Evolutionary conservation across 2,113 vertebrate species (phyloP).

Genomic region (Dicrurus megarhynchus): DNA sequence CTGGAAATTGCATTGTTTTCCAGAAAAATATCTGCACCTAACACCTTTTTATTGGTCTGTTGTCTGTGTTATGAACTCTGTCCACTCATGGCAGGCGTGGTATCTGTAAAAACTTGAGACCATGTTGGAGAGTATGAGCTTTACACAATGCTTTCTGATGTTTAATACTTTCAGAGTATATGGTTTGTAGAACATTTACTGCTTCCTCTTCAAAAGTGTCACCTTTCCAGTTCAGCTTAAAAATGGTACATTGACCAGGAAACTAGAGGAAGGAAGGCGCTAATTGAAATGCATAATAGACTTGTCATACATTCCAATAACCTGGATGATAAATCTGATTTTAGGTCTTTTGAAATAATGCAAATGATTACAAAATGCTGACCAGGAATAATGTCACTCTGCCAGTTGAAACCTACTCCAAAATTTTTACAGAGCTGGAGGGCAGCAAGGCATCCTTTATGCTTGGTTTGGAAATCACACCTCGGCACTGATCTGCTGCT

Average conservation of each 20-base stretch:
- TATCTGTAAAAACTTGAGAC: background rate
- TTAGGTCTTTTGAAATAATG: background rate
- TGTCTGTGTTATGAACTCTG: rapidly evolving
- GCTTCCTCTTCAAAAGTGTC: background rate
- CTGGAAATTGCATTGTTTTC: background rate
- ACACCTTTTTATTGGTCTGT: background rate
- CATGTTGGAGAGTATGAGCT: rapidly evolving
- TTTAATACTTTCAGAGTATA: background rate
- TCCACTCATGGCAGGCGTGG: background rate
- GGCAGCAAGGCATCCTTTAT: background rate
- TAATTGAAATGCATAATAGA: background rate
- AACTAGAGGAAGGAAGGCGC: background rate
- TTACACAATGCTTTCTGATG: background rate
- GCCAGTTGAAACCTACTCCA: background rate
- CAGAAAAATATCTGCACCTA: background rate
- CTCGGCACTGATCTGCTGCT: background rate
- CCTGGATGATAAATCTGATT: background rate
- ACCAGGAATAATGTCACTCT: background rate
- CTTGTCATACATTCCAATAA: background rate
- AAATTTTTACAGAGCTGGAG: background rate
- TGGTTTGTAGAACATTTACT: background rate
- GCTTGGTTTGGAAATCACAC: background rate
- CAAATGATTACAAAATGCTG: background rate
- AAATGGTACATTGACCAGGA: background rate
- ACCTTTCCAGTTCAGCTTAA: background rate